Evolutionary conservation across 2,113 vertebrate species (phyloP), one percentile per base, ranked within the genome.

Genomic region (Todiramphus saurophagus): DNA sequence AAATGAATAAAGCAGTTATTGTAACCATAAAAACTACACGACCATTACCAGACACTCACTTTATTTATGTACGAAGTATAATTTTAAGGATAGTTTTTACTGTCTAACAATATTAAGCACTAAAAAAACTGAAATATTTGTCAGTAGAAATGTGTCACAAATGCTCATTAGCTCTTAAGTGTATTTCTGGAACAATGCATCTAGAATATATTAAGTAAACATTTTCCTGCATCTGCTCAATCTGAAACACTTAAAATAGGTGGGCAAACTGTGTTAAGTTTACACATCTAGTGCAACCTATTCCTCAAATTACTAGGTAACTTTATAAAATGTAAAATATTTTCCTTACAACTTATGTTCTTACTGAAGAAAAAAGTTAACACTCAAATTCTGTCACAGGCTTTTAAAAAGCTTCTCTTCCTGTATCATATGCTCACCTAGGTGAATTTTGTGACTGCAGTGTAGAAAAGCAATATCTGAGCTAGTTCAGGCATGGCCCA

Each of bases 31-130:
- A 93, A 91, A 17, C 50, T 55, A 80, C 2, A 4, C 60, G 67
- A 74, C 37, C 17, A 37, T 90, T 92, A 67, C 43, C 77, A 96
- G 60, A 63, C 25, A 67, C 14, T 70, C 1, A 4, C 78, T 93
- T 91, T 74, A 83, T 94, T 91, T 85, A 74, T 51, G 5, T 51
- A 39, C 72, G 60, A 93, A 85, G 17, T 73, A 25, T 64, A 91
- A 86, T 72, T 83, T 93, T 92, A 86, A 93, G 28, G 35, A 56
- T 21, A 39, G 20, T 55, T 96, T 91, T 94, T 96, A 83, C 23
- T 80, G 25, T 81, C 72, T 64, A 56, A 77, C 58, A 69, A 80
- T 88, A 80, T 72, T 78, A 67, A 92, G 11, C 9, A 24, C 13
- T 64, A 81, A 83, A 64, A 90, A 88, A 87, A 83, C 80, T 30